phyloP scores from a whole-genome alignment of 1,140 invertebrate genomes.

The Pollicipes pollicipes region DNA sequence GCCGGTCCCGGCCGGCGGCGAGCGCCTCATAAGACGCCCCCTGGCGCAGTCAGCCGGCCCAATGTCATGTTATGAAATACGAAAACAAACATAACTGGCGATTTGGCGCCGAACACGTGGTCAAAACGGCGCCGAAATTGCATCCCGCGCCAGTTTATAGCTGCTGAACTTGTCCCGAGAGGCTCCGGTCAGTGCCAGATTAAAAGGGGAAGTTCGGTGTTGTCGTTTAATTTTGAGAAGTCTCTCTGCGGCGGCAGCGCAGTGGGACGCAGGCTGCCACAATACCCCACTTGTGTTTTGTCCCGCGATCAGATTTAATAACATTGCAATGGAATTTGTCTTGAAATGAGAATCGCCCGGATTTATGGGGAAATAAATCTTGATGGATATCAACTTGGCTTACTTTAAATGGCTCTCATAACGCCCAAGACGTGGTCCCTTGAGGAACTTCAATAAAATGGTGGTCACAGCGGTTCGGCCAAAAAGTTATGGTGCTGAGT shows the following conservation, averaged over 20 bases:
- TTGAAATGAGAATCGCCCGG: neutral
- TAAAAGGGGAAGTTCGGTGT: neutral
- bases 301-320: neutral
- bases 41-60: too few species aligned
- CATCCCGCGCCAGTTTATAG: neutral
- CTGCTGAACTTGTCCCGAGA: neutral
- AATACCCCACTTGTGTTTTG: neutral
- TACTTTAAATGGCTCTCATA: slow-evolving; percentile 2
- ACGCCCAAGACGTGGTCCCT: neutral
- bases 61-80: neutral
- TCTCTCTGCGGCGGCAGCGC: neutral
- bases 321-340: neutral
- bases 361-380: slow-evolving; percentile 2
- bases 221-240: neutral
- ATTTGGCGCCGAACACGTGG: neutral
- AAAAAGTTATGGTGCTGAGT: neutral
- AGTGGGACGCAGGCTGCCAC: neutral
- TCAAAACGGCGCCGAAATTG: neutral
- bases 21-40: neutral
- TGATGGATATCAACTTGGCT: slow-evolving; percentile 1
- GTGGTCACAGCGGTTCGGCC: neutral
- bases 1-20: neutral
- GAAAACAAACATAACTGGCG: neutral
- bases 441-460: neutral
- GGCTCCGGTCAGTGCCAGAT: neutral